Evolutionary conservation across 1,140 invertebrate genomes (phyloP).

Genomic region (Wasmannia auropunctata): DNA sequence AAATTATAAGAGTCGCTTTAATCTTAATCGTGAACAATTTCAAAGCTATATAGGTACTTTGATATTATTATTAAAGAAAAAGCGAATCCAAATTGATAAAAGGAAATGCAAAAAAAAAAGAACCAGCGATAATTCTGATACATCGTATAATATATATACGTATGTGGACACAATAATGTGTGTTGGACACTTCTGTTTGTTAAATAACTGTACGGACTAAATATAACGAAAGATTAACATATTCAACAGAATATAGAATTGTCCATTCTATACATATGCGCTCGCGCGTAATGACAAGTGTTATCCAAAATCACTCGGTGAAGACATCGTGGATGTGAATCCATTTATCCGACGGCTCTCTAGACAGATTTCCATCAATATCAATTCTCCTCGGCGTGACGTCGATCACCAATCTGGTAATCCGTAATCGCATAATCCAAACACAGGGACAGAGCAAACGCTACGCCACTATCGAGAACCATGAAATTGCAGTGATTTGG

Average conservation of each 20-base stretch:
- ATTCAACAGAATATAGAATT: background rate
- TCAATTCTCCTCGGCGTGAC: background rate
- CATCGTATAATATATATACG: too few relatives aligned
- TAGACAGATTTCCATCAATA: conserved; percentile 18
- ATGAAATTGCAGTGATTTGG: background rate
- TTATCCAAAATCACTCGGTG: background rate
- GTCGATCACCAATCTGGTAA: background rate
- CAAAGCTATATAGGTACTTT: background rate
- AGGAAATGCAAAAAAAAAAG: background rate
- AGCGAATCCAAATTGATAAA: background rate
- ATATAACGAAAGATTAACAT: background rate
- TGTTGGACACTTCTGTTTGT: too few relatives aligned
- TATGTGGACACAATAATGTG: too few relatives aligned
- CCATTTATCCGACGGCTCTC: background rate
- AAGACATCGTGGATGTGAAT: background rate
- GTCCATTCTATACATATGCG: background rate
- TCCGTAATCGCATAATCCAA: conserved; percentile 18
- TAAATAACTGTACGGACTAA: background rate
- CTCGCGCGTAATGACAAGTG: background rate
- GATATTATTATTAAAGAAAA: background rate
- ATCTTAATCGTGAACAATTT: background rate
- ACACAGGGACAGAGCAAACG: background rate
- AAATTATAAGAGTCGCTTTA: background rate
- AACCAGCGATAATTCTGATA: background rate
- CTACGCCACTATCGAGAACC: background rate